Percentiles rank a stretch among this genome's conserved stretches.
Evolutionary conservation across 2,113 vertebrate genomes (phyloP).

Genomic region (Tenrec ecaudatus): DNA sequence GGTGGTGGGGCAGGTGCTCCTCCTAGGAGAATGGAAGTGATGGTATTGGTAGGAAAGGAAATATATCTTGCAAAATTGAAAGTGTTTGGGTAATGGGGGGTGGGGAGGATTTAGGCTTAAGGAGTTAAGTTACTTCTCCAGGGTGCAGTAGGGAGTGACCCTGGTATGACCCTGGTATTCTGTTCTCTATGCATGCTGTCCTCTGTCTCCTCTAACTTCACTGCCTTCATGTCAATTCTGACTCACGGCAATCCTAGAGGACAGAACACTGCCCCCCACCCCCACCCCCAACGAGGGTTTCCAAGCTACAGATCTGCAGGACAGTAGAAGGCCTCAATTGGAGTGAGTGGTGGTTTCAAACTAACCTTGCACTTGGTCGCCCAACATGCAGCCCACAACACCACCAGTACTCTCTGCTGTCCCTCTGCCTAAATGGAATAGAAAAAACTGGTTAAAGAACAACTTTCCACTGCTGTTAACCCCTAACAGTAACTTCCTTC

Average conservation of each 20-base stretch:
- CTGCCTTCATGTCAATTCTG: too few relatives aligned
- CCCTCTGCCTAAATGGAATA: not conserved
- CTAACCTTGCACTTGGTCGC: too few relatives aligned
- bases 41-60: too few relatives aligned
- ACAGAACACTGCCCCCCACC: too few relatives aligned
- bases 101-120: not conserved
- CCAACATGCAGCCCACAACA: too few relatives aligned
- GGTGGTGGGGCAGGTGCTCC: rapidly evolving
- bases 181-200: not conserved
- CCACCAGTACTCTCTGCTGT: too few relatives aligned
- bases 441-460: not conserved
- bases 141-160: rapidly evolving
- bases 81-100: not conserved
- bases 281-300: too few relatives aligned
- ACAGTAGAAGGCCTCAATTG: too few relatives aligned
- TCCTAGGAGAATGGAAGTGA: not conserved
- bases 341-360: too few relatives aligned
- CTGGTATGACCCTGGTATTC: not conserved
- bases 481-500: not conserved
- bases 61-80: not conserved
- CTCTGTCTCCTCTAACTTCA: too few relatives aligned
- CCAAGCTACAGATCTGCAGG: too few relatives aligned
- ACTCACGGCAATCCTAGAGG: too few relatives aligned
- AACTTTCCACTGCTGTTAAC: not conserved
- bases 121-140: rapidly evolving